Percentiles rank a stretch among this genome's conserved stretches.
Evolutionary conservation across 2,113 vertebrate species (phyloP).

Genomic region (Ascaphus truei): DNA sequence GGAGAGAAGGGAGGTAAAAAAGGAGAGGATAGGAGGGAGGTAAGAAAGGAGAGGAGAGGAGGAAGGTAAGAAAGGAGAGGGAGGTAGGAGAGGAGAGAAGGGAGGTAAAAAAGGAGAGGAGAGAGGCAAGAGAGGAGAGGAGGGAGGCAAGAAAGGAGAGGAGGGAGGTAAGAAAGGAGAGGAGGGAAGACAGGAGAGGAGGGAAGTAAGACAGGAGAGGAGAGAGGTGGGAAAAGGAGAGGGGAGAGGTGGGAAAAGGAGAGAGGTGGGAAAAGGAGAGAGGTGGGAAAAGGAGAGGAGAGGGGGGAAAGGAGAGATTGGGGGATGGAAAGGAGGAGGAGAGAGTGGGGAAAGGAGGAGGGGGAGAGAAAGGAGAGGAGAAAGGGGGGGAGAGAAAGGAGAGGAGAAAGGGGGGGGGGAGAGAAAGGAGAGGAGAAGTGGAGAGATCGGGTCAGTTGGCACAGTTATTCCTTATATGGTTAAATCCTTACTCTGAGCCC

Average conservation of each 20-base stretch:
- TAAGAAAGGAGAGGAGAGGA: conserved; percentile 35
- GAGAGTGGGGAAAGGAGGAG: not conserved
- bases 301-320: not conserved
- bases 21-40: not conserved
- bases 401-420: not conserved
- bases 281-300: not conserved
- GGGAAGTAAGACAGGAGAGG: conserved; percentile 38
- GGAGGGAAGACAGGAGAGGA: conserved; percentile 32
- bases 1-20: too few species aligned
- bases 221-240: conserved; percentile 21
- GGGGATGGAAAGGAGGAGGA: conserved; percentile 7
- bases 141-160: conserved; percentile 12
- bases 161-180: conserved; percentile 37
- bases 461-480: conserved; percentile 57
- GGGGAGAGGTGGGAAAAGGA: not conserved
- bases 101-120: not conserved
- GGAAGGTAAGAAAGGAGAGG: conserved; percentile 33
- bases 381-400: conserved; percentile 16
- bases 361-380: not conserved
- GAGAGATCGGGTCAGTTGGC: not conserved
- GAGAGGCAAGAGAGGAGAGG: not conserved
- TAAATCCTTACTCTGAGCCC: conserved; percentile 45
- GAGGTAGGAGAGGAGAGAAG: not conserved
- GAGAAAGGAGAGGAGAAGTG: not conserved
- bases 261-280: not conserved